Evolutionary conservation across 2,113 vertebrate species (phyloP), one percentile per base, ranked within the genome.

Genomic region (Hystrix brachyura): DNA sequence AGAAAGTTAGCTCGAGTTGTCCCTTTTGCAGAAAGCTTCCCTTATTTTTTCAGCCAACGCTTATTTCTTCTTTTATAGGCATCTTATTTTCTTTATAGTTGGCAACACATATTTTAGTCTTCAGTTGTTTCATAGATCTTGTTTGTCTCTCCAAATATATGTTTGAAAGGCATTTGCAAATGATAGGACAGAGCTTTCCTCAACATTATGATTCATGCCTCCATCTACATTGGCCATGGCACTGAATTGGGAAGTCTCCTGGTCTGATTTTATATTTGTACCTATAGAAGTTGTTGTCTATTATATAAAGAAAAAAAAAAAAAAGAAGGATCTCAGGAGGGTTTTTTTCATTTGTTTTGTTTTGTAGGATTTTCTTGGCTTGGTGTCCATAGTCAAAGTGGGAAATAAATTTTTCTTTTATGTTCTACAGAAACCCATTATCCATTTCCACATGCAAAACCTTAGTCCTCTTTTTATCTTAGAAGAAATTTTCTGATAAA

Each of bases 91-190:
- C 19, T 87, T 88, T 95, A 86, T n/a, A 62, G 17, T 65, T 89
- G 67, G 43, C 93, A 43, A 51, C 29, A 87, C 32, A 82, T 43
- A 79, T 93, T 93, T 72, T 78, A 51, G 64, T 60, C 23, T 29
- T 87, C 89, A 83, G 2, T 97, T 89, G 15, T 84, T n/a, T 19
- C 11, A n/a, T 65, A 46, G 80, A 88, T 93, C 76, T 95, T 93
- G 95, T 51, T 97, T 94, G 5, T 82, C 21, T 94, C 25, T 3
- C 71, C 13, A 92, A 82, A 74, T 51, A 80, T 48, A 55, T 72
- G 62, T 79, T 91, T 91, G 34, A 88, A n/a, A 62, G 25, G 9
- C 7, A 79, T 93, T 96, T 78, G 19, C 65, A 93, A 94, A 78
- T 79, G 67, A 78, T 7, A 91, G 51, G 7, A 15, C 46, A 59